A percentile compares a stretch with the other conserved stretches of the same genome.
Conservation (phyloP, 64 coral and sea anemone genomes). For the Astreopora myriophthalma region DNA sequence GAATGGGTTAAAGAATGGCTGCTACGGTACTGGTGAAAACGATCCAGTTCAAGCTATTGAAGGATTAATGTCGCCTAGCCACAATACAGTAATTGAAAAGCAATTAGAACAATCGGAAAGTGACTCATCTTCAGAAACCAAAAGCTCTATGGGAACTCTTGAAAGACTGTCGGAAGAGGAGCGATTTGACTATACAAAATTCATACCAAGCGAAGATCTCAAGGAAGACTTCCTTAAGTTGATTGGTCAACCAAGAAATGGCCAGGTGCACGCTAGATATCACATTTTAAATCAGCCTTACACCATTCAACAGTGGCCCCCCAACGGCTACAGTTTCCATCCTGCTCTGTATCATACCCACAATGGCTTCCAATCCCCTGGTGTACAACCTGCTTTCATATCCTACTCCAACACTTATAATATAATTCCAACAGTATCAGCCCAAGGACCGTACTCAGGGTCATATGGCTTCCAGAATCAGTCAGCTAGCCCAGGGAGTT, state of each 20-base stretch:
- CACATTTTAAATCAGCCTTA: slow-evolving; percentile 34
- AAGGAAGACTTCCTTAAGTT: slow-evolving; percentile 86
- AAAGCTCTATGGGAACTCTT: slow-evolving; percentile 22
- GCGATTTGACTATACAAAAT: slow-evolving; percentile 94
- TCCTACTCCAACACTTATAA: slow-evolving; percentile 64
- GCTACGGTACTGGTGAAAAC: not conserved
- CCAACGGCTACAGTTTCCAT: slow-evolving; percentile 60
- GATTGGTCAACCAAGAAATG: slow-evolving; percentile 83
- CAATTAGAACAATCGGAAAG: slow-evolving; percentile 81
- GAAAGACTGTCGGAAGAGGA: slow-evolving; percentile 45
- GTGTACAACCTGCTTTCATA: slow-evolving; percentile 45
- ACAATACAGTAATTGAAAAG: slow-evolving; percentile 88
- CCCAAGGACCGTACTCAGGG: slow-evolving; percentile 43
- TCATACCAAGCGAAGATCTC: slow-evolving; percentile 70
- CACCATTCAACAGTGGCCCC: slow-evolving; percentile 55
- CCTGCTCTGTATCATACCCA: slow-evolving; percentile 54
- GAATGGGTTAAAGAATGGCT: slow-evolving; percentile 14
- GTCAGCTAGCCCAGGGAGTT: slow-evolving; percentile 46
- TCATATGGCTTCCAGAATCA: slow-evolving; percentile 54
- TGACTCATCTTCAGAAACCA: slow-evolving; percentile 74
- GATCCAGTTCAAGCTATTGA: slow-evolving; percentile 61
- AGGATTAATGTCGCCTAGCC: slow-evolving; percentile 54
- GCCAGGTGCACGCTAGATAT: slow-evolving; percentile 58
- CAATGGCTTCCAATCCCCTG: slow-evolving; percentile 23
- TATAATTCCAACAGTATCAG: slow-evolving; percentile 51